Evolutionary conservation across 2,113 vertebrate genomes (phyloP), one percentile per base, ranked within the genome.

Genomic region (Antechinus flavipes): DNA sequence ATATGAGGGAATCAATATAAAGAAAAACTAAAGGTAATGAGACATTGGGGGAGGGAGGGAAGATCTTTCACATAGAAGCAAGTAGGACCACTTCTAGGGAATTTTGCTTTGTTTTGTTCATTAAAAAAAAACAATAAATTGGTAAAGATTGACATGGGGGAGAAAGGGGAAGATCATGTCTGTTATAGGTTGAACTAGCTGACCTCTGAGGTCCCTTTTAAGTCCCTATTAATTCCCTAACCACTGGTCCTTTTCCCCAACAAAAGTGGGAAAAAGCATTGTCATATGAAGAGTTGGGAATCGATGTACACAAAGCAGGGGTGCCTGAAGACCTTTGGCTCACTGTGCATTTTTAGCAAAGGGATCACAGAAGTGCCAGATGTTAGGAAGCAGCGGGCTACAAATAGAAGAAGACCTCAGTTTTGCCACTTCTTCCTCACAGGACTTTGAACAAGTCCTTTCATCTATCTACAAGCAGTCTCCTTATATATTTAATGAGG

Each of bases 261-360:
- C 30, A 35, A 35, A 68, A 68, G 35, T 10, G 42, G 27, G 94
- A 76, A 94, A 54, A 54, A 46, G 0, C 50, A 50, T 11, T 93
- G 22, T 92, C 52, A 46, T 35, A 92, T 91, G 52, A 94, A 93
- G n/a, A 94, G 92, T 54, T 16, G 27, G 91, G 93, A 0, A 93
- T 53, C 53, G 54, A 24, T 35, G 76, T 42, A 50, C 9, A 68
- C 50, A 52, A 52, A 68, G 30, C 61, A 68, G 35, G 12, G 4
- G 30, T 35, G 61, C 61, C 14, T 16, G 27, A 61, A 68, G 30
- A 35, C 61, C 35, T 35, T 68, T 68, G 61, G 30, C 10, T 68
- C 61, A 16, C 30, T 11, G 27, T 61, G 56, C 26, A 30, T 26
- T 61, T 61, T 61, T 14, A 68, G 30, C 12, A 68, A 30, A 27